These are phyloP conservation scores for Vimba vimba DNA, from an alignment of 2,113 vertebrate genomes.

Conservation along the genomic window DNA sequence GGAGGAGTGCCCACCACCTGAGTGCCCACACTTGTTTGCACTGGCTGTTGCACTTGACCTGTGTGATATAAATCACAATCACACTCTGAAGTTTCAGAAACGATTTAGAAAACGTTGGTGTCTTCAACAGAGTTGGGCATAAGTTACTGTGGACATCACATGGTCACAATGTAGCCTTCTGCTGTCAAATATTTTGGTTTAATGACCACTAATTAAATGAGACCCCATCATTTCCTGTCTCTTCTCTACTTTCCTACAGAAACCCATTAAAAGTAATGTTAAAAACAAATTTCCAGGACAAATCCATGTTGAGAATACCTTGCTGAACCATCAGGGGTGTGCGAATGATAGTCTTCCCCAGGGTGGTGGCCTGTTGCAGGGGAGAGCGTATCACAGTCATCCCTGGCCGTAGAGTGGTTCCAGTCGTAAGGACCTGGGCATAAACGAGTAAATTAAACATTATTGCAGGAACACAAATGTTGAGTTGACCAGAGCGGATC, in stretches of 20 bases:
- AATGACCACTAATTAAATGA: background rate
- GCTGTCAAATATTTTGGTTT: background rate
- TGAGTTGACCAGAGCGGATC: background rate
- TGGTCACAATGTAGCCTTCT: too few relatives aligned
- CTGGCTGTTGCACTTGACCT: conserved; percentile 87
- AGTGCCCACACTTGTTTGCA: conserved; percentile 68
- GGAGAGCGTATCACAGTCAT: conserved; percentile 82
- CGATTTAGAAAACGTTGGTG: background rate
- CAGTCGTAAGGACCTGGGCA: conserved; percentile 78
- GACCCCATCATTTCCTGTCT: background rate
- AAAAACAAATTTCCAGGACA: conserved; percentile 43
- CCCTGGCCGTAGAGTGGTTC: conserved; percentile 81
- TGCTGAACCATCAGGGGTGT: conserved; percentile 86
- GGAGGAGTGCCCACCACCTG: conserved; percentile 68
- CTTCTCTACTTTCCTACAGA: background rate
- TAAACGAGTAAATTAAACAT: background rate
- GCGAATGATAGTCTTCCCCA: conserved; percentile 84
- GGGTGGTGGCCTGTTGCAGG: conserved; percentile 76
- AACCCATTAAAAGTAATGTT: background rate
- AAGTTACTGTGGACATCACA: too few relatives aligned
- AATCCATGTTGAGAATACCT: conserved; percentile 75
- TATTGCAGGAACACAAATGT: background rate
- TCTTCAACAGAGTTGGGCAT: background rate
- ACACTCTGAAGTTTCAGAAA: background rate
- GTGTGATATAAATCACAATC: conserved; percentile 18